Conservation (phyloP, 2,113 vertebrate species). For the Syrmaticus mikado region DNA sequence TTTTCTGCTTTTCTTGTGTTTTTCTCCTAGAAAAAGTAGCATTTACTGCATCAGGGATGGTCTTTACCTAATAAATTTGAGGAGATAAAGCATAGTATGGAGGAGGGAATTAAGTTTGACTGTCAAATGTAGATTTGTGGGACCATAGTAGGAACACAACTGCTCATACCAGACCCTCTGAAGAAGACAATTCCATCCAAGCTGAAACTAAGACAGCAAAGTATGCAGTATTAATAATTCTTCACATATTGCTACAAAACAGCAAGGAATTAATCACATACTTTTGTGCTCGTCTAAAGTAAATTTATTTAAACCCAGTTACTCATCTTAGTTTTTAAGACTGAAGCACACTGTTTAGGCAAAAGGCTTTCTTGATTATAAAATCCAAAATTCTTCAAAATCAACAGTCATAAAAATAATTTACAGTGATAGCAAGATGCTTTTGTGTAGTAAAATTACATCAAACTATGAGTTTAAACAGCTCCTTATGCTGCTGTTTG, state of each 20-base stretch:
- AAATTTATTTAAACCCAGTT: background rate
- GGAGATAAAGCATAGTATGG: background rate
- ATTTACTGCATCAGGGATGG: background rate
- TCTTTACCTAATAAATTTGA: background rate
- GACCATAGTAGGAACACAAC: background rate
- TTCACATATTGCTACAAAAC: background rate
- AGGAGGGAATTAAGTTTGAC: background rate
- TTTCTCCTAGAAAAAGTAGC: background rate
- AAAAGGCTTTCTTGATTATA: background rate
- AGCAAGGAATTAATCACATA: accelerated
- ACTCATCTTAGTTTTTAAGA: background rate
- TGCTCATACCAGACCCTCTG: background rate
- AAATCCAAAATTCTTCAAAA: background rate
- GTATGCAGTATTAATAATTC: accelerated
- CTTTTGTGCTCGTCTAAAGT: background rate
- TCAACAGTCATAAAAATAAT: background rate
- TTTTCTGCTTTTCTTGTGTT: background rate
- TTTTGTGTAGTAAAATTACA: background rate
- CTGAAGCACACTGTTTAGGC: background rate
- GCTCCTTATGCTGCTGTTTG: background rate
- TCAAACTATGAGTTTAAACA: background rate
- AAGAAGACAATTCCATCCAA: too few species aligned
- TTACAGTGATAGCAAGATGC: background rate
- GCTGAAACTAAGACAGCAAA: too few species aligned
- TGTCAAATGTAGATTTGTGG: background rate